Evolutionary conservation across 2,888 invertebrate genomes (phyloP).

Genomic region (Erebia ligea): DNA sequence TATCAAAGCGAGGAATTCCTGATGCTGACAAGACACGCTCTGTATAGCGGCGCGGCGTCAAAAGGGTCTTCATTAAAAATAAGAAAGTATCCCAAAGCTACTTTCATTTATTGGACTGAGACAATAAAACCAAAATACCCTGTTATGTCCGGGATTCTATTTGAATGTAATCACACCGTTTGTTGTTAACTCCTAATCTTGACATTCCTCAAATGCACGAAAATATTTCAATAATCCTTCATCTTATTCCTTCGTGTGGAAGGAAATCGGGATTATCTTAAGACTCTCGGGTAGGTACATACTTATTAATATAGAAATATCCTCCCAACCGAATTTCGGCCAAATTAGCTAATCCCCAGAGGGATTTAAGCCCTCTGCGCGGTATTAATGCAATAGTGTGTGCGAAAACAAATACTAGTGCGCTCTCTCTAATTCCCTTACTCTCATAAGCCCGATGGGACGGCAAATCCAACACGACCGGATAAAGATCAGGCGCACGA

Average conservation of each 20-base stretch:
- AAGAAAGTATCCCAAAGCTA: slow-evolving; percentile 4
- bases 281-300: too few species aligned
- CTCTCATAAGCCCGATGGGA: background rate
- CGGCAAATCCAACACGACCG: too few species aligned
- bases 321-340: too few species aligned
- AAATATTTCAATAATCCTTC: slow-evolving; percentile 3
- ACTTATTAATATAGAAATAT: too few species aligned
- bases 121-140: slow-evolving; percentile 1
- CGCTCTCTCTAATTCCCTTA: too few species aligned
- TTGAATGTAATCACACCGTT: slow-evolving; percentile 10
- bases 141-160: background rate
- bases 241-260: background rate
- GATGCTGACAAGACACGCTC: background rate
- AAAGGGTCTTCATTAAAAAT: background rate
- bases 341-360: too few species aligned
- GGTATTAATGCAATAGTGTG: too few species aligned
- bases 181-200: background rate
- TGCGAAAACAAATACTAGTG: too few species aligned
- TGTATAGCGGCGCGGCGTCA: background rate
- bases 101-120: slow-evolving; percentile 2
- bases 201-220: background rate
- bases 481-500: too few species aligned
- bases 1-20: background rate
- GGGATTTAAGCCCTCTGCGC: too few species aligned
- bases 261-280: too few species aligned